Evolutionary conservation across 1,140 invertebrate genomes (phyloP).

Genomic region (Thaumetopoea pityocampa): DNA sequence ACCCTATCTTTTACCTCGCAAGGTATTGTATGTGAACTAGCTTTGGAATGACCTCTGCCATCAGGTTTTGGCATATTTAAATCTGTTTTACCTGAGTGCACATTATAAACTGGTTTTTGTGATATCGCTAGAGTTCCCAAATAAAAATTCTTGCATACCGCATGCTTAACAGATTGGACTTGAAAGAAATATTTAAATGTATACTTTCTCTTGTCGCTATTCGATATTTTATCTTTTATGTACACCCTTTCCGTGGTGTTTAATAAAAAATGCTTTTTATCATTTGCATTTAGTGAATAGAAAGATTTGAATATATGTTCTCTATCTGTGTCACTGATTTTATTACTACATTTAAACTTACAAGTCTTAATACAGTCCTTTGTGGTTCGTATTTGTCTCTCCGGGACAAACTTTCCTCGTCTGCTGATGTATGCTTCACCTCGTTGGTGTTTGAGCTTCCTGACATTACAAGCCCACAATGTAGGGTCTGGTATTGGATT

Average conservation of each 20-base stretch:
- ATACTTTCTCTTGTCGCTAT: constrained; percentile 47
- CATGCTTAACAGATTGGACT: constrained; percentile 46
- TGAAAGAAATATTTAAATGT: constrained; percentile 66
- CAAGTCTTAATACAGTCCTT: constrained; percentile 62
- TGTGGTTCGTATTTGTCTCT: constrained; percentile 44
- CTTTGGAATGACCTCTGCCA: constrained; percentile 49
- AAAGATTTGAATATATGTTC: constrained; percentile 67
- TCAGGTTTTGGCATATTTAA: constrained; percentile 66
- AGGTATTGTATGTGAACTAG: constrained; percentile 50
- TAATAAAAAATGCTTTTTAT: constrained; percentile 62
- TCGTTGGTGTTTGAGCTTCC: constrained; percentile 59
- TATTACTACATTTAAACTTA: constrained; percentile 57
- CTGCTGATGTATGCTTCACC: constrained; percentile 63
- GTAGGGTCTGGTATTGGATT: constrained; percentile 46
- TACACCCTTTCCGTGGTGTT: constrained; percentile 59
- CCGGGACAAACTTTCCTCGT: constrained; percentile 59
- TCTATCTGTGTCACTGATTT: constrained; percentile 51
- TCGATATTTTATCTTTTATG: constrained; percentile 36
- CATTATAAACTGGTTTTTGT: constrained; percentile 65
- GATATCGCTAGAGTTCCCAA: constrained; percentile 66
- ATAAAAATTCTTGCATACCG: constrained; percentile 67
- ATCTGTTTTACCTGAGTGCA: constrained; percentile 59
- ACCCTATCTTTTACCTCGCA: constrained; percentile 56
- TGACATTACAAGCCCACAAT: constrained; percentile 57
- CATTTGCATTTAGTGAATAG: constrained; percentile 62